Evolutionary conservation across 1,140 invertebrate genomes (phyloP), one percentile per base, ranked within the genome.

Genomic region (Achatina immaculata): DNA sequence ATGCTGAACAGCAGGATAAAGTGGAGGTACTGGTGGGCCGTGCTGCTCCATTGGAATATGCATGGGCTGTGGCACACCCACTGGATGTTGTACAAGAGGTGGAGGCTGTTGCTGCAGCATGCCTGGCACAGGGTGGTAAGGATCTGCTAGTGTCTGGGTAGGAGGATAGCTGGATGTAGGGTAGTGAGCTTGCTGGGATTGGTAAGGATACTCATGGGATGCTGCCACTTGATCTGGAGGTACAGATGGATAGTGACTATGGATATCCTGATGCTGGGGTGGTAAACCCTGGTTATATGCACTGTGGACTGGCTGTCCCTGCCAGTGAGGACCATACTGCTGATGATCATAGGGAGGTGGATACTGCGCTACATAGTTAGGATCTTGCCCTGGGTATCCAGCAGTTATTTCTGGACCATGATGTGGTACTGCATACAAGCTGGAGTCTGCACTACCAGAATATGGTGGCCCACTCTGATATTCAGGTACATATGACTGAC

Each of bases 251-350:
- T 48, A 42, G 11, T 42, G 48, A 43, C 62, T 51, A 72, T 28
- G 42, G 58, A 48, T n/a, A 66, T 45, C 42, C 66, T 77, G 51
- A 73, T 40, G 81, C 6, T 82, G 74, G n/a, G 28, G 58, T 62
- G 58, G 58, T 62, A 31, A 9, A 0, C n/a, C n/a, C 34, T 73
- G 71, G 34, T 34, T 7, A n/a, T 73, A 36, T 7, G 66, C 9
- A 38, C 42, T 40, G n/a, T n/a, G 38, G 4, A 34, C 38, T 34
- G 71, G 71, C 71, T 73, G 71, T 14, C 45, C 43, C 24, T 48
- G 71, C 71, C 71, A 73, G 1, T 40, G 71, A 24, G 68, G 19
- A 2, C 28, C 55, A 76, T 38, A 76, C 74, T 62, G 51, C n/a
- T 76, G 74, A 40, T 58, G 51, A 0, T 76, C 74, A 76, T 76